Conservation (phyloP, 1,140 invertebrate genomes). For the Calephelis nemesis region DNA sequence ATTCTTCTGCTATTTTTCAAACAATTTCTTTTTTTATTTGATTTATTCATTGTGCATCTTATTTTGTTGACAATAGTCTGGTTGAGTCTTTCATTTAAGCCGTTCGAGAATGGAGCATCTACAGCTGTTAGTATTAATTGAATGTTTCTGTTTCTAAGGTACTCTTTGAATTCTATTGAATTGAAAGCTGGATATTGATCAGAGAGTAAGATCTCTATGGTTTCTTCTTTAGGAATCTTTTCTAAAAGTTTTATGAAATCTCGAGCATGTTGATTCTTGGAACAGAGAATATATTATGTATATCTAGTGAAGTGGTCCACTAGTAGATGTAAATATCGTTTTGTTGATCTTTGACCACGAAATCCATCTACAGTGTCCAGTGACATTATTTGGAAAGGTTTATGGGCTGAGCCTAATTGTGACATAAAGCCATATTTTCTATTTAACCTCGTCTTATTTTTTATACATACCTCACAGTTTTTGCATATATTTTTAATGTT, state of each 20-base stretch:
- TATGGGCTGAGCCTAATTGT: slow-evolving; percentile 19
- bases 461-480: too few species aligned
- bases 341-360: too few species aligned
- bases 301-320: background rate
- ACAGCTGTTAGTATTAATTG: slow-evolving; percentile 17
- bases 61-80: slow-evolving; percentile 19
- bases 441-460: slow-evolving; percentile 20
- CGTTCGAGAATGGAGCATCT: background rate
- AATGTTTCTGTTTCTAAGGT: slow-evolving; percentile 2
- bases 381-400: background rate
- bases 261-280: slow-evolving; percentile 12
- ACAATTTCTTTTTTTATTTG: slow-evolving; percentile 1
- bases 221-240: background rate
- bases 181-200: background rate
- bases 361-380: too few species aligned
- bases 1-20: slow-evolving; percentile 22
- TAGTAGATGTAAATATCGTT: too few species aligned
- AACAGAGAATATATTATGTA: slow-evolving; percentile 9
- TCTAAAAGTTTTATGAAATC: slow-evolving; percentile 17
- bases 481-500: too few species aligned
- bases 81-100: slow-evolving; percentile 15
- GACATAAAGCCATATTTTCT: slow-evolving; percentile 20
- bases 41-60: slow-evolving; percentile 15
- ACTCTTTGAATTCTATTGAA: slow-evolving; percentile 15
- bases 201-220: too few species aligned